A percentile compares a stretch with the other conserved stretches of the same genome.
phyloP scores from a whole-genome alignment of 2,797 vertebrate genomes.

The Dipus sagitta region DNA sequence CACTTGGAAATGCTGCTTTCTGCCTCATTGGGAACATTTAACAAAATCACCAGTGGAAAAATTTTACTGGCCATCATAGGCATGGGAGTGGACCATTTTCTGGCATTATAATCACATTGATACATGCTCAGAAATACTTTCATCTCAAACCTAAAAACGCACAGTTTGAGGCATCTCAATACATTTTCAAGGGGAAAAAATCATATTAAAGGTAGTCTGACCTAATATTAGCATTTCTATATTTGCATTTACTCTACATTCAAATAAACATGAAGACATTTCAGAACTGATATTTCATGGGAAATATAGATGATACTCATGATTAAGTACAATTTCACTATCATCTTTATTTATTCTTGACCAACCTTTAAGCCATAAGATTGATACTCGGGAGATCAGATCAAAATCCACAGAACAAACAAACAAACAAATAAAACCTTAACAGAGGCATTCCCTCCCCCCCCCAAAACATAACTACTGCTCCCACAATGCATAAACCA shows the following conservation, averaged over 20 bases:
- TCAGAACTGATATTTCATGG: not conserved
- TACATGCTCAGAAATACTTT: slow-evolving; percentile 16
- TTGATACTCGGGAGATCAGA: not conserved
- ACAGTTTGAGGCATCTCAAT: slow-evolving; percentile 21
- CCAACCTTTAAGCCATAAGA: not conserved
- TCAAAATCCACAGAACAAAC: not conserved
- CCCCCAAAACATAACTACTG: too few relatives aligned
- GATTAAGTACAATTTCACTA: not conserved
- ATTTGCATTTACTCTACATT: slow-evolving; percentile 14
- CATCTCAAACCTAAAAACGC: slow-evolving; percentile 6
- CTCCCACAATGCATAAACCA: too few relatives aligned
- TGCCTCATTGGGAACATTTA: not conserved
- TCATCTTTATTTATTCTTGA: not conserved
- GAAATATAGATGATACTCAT: not conserved
- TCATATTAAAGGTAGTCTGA: not conserved
- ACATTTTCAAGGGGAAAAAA: not conserved
- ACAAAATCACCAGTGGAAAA: not conserved
- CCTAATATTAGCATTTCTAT: not conserved
- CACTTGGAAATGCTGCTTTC: not conserved
- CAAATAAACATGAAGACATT: slow-evolving; percentile 18
- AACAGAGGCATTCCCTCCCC: too few relatives aligned
- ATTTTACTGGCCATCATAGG: not conserved
- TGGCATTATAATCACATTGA: not conserved
- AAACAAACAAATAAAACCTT: too few relatives aligned
- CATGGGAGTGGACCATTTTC: slow-evolving; percentile 17